Evolutionary conservation across 2,888 invertebrate species (phyloP), one percentile per base, ranked within the genome.

Genomic region (Nomada fabriciana): DNA sequence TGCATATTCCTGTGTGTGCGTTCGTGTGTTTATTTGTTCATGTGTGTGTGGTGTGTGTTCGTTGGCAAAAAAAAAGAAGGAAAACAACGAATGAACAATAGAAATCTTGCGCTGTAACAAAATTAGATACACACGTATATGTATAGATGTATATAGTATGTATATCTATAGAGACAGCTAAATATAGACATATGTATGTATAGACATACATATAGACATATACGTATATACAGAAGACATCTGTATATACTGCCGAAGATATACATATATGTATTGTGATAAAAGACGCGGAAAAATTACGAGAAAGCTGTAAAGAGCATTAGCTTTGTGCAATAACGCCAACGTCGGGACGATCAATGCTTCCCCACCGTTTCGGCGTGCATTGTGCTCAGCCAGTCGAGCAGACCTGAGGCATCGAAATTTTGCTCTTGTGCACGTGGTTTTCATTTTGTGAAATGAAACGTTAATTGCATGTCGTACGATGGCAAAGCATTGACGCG

Each of bases 231-330:
- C 63, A 76, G 76, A 82, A 50, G 2, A 87, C 82, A 78, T 81
- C 65, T 42, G 15, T 60, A 69, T 47, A 53, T 5, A 85, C 52
- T 78, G 83, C 76, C 65, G 69, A 79, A 70, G 68, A 60, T 60
- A 61, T 74, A 59, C 52, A 52, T 63, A 64, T 42, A 47, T 68
- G 59, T 25, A 29, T 69, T 70, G 18, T 84, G 81, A 70, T 20
- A 76, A 75, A 85, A 84, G 70, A 82, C 71, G 78, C 80, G 65
- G 74, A 83, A 69, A 73, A 53, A 72, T 75, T 89, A 89, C 79
- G 82, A 79, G 43, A 87, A 36, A 88, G 88, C 89, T 88, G 89
- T 89, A 89, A 88, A 89, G 89, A 88, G 88, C 88, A 86, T 88
- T 88, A 88, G 89, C 88, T 82, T 82, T 87, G 89, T 88, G 88